Evolutionary conservation across 2,888 invertebrate species (phyloP).

Genomic region (Lochmaea crataegi): DNA sequence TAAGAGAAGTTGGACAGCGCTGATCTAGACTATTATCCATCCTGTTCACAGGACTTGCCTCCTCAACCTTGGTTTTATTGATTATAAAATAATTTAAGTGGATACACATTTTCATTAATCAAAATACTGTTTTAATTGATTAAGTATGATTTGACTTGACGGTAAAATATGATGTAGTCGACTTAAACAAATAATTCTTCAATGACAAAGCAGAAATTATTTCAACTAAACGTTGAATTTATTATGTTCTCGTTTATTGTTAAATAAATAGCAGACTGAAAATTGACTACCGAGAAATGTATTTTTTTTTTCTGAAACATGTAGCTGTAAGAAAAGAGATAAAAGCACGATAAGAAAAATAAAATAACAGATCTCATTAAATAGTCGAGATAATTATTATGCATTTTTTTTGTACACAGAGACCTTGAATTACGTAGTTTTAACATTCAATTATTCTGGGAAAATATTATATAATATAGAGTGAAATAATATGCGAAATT

Average conservation of each 20-base stretch:
- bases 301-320: not conserved
- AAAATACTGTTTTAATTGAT: not conserved
- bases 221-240: not conserved
- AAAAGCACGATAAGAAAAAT: not conserved
- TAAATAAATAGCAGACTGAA: conserved; percentile 5
- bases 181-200: not conserved
- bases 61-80: no score
- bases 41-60: no score
- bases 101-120: not conserved
- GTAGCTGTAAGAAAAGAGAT: conserved; percentile 4
- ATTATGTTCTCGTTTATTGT: not conserved
- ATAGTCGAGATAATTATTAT: not conserved
- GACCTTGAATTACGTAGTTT: not conserved
- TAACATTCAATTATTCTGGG: not conserved
- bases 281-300: conserved; percentile 1
- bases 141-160: conserved; percentile 1
- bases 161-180: not conserved
- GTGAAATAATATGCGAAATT: not conserved
- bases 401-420: not conserved
- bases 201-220: conserved; percentile 3
- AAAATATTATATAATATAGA: not conserved
- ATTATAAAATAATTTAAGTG: no score
- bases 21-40: no score
- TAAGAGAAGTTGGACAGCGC: no score
- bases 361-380: conserved; percentile 4